These are phyloP conservation scores for Baccha elongata DNA, from an alignment of 2,888 invertebrate genomes.

Conservation along the genomic window DNA sequence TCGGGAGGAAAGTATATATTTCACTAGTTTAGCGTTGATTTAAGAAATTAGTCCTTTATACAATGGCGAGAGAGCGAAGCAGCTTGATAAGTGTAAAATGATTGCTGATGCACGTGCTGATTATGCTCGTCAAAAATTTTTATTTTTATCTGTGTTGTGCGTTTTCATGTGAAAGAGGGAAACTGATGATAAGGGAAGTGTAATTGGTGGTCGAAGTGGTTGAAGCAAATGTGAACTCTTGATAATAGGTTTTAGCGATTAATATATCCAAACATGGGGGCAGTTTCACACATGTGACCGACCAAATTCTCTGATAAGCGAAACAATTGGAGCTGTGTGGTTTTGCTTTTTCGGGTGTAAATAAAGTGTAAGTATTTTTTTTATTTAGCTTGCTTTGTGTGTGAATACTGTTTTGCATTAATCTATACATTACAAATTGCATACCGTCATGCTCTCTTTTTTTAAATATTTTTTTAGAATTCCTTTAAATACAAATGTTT, in stretches of 20 bases:
- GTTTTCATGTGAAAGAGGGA: background rate
- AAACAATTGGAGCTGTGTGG: background rate
- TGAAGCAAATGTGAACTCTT: background rate
- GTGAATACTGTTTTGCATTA: too few relatives aligned
- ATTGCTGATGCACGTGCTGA: constrained; percentile 17
- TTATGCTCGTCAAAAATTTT: constrained; percentile 14
- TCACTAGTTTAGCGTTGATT: constrained; percentile 20
- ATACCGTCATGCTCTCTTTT: too few relatives aligned
- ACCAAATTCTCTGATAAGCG: constrained; percentile 8
- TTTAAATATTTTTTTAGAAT: too few relatives aligned
- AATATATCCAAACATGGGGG: background rate
- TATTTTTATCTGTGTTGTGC: background rate
- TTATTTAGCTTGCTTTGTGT: too few relatives aligned
- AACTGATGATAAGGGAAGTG: constrained; percentile 2
- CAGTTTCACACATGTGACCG: background rate
- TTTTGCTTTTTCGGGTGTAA: background rate
- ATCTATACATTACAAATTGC: too few relatives aligned
- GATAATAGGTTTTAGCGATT: constrained; percentile 10
- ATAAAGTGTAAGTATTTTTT: too few relatives aligned
- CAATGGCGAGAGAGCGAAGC: background rate
- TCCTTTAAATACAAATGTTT: too few relatives aligned
- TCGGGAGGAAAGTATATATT: background rate
- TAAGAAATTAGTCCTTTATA: constrained; percentile 1
- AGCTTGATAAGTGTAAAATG: constrained; percentile 4
- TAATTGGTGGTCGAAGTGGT: too few relatives aligned